Evolutionary conservation across 2,797 vertebrate species (phyloP).

Genomic region (Babyrousa celebensis): DNA sequence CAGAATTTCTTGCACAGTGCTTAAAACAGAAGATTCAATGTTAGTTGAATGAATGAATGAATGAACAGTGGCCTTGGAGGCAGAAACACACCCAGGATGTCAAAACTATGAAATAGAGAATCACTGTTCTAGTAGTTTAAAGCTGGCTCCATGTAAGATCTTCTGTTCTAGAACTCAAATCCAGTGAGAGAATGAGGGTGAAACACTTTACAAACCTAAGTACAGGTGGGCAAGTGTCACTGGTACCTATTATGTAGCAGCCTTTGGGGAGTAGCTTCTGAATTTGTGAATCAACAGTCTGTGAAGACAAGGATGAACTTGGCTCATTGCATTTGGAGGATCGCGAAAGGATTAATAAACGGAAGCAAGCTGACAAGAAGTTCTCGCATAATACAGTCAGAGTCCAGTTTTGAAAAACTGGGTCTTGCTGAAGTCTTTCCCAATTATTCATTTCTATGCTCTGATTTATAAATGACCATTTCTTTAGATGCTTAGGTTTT

Average conservation of each 20-base stretch:
- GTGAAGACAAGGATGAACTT: slow-evolving; percentile 56
- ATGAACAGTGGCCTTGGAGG: slow-evolving; percentile 46
- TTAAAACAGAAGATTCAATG: slow-evolving; percentile 60
- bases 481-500: slow-evolving; percentile 68
- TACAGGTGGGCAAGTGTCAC: slow-evolving; percentile 54
- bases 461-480: slow-evolving; percentile 53
- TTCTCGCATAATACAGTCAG: background rate
- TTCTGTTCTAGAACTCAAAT: slow-evolving; percentile 56
- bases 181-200: background rate
- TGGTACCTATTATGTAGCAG: slow-evolving; percentile 54
- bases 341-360: slow-evolving; percentile 1
- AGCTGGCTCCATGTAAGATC: background rate
- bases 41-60: slow-evolving; percentile 58
- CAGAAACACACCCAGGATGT: slow-evolving; percentile 45
- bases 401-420: slow-evolving; percentile 49
- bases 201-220: slow-evolving; percentile 38
- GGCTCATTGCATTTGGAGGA: slow-evolving; percentile 1
- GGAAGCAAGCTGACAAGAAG: slow-evolving; percentile 58
- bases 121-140: slow-evolving; percentile 60
- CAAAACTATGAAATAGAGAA: slow-evolving; percentile 59
- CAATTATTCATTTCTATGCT: slow-evolving; percentile 43
- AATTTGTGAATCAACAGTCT: slow-evolving; percentile 66
- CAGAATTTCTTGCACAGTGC: slow-evolving; percentile 57
- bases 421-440: background rate
- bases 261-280: slow-evolving; percentile 57